These are phyloP conservation scores for Macaria liturata DNA, from an alignment of 2,888 invertebrate species.

Conservation along the genomic window DNA sequence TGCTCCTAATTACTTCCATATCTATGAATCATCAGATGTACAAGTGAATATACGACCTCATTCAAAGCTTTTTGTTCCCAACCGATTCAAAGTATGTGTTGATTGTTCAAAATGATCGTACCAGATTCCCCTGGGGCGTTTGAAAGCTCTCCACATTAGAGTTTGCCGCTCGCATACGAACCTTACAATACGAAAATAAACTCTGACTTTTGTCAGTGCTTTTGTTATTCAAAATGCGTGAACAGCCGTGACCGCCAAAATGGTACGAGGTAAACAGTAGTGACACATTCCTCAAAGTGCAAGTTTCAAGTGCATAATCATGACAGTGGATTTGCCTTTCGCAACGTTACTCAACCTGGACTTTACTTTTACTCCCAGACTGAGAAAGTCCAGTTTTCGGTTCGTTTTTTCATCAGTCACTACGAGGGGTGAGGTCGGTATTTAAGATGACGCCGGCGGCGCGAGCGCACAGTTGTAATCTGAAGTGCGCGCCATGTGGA, in stretches of 20 bases:
- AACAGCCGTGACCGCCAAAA: slow-evolving; percentile 19
- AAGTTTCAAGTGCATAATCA: slow-evolving; percentile 54
- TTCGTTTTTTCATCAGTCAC: slow-evolving; percentile 55
- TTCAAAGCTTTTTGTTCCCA: no score
- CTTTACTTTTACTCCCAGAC: slow-evolving; percentile 75
- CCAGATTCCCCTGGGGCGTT: no score
- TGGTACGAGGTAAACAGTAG: not conserved
- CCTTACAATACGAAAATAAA: no score
- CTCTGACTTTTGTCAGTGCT: no score
- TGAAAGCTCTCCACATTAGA: no score
- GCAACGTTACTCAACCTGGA: slow-evolving; percentile 75
- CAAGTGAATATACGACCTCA: no score
- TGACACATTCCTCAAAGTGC: slow-evolving; percentile 26
- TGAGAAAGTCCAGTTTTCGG: slow-evolving; percentile 76
- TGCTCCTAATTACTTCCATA: slow-evolving; percentile 5
- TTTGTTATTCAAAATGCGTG: slow-evolving; percentile 13
- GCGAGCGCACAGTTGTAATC: slow-evolving; percentile 66
- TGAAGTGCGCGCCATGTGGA: slow-evolving; percentile 66
- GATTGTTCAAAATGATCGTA: no score
- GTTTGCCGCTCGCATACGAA: no score
- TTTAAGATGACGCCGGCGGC: slow-evolving; percentile 60
- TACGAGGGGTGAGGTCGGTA: slow-evolving; percentile 65
- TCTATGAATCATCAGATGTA: slow-evolving; percentile 5
- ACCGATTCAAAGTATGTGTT: no score
- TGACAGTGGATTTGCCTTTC: slow-evolving; percentile 60